Base-by-base conservation (phyloP, 1,140 invertebrate species). In the Drosophila carrolli region DNA sequence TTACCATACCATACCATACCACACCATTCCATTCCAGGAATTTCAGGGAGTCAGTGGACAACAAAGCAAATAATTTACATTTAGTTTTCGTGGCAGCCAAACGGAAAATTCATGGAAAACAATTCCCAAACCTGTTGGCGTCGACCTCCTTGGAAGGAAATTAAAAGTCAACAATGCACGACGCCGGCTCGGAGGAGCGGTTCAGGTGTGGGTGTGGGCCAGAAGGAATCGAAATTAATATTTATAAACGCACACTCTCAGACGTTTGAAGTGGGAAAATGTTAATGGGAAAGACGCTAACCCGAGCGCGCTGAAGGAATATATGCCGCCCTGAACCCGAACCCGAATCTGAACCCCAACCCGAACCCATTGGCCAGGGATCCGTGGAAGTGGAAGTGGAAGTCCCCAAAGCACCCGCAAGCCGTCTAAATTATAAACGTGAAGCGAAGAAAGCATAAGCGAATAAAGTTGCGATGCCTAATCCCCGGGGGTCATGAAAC, bases 161-260 rank as follows among this genome's bases (percentile, higher is more conserved):
- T 88, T 88, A 88, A 88, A 89, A 88, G 80, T 89, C 83, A 88
- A 88, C 83, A 88, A 59, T 53, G 65, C 63, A 60, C 56, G 67
- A 41, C 54, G 70, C n/a, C 50, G 46, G 50, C 46, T 50, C 53
- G n/a, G 41, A 50, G 44, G 38, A 23, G 46, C 16, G 23, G 47
- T 9, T 23, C 13, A 27, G n/a, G 23, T n/a, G 46, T 23, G n/a
- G 40, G 40, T 14, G n/a, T 9, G 8, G 43, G 43, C 9, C 48
- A 51, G 48, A 29, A 32, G n/a, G 27, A 71, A 74, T 83, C 79
- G 48, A 88, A 88, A 88, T 88, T 83, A 88, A 88, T 88, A 88
- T 88, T 88, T 83, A 88, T 89, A 89, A 86, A 88, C 73, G 80
- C 81, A 59, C 60, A 61, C 80, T 53, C 67, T 44, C 48, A 55